Percentiles rank a stretch among this genome's conserved stretches.
Conservation (phyloP, 2,113 vertebrate genomes). For the Vidua chalybeata region DNA sequence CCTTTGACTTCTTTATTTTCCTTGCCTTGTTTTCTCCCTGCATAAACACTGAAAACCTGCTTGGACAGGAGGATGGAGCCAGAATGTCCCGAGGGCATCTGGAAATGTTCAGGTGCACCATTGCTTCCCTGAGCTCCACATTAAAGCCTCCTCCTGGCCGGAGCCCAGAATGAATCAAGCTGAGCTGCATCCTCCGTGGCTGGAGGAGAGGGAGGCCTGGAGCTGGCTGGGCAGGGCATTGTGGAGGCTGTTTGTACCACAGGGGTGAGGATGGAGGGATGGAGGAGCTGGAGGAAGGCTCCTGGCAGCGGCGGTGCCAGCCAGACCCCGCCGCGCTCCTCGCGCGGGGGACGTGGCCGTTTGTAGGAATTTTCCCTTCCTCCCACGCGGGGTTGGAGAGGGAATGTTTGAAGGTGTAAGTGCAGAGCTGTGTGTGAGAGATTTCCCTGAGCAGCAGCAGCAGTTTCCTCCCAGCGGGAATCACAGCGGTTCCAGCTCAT, state of each 20-base stretch:
- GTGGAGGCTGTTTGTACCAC: background rate
- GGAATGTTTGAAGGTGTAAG: background rate
- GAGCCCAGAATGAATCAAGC: background rate
- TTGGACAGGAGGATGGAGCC: background rate
- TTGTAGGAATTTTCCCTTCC: fast-evolving
- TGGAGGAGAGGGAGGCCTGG: background rate
- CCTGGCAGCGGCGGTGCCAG: fast-evolving
- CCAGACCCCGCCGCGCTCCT: fast-evolving
- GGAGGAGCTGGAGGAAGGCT: background rate
- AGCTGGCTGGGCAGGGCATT: background rate
- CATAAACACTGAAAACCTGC: background rate
- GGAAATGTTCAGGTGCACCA: background rate
- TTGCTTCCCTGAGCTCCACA: background rate
- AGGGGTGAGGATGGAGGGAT: background rate
- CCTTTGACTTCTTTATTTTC: background rate
- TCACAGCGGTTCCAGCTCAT: fast-evolving
- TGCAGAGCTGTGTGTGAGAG: background rate
- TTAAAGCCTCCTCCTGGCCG: background rate
- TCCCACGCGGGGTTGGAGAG: fast-evolving
- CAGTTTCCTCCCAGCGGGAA: background rate
- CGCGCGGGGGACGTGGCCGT: fast-evolving
- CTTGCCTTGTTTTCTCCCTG: background rate
- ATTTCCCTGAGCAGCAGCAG: fast-evolving
- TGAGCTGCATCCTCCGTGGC: background rate
- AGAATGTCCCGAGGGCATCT: background rate